phyloP scores from a whole-genome alignment of 2,113 vertebrate genomes.

The Circaetus gallicus region DNA sequence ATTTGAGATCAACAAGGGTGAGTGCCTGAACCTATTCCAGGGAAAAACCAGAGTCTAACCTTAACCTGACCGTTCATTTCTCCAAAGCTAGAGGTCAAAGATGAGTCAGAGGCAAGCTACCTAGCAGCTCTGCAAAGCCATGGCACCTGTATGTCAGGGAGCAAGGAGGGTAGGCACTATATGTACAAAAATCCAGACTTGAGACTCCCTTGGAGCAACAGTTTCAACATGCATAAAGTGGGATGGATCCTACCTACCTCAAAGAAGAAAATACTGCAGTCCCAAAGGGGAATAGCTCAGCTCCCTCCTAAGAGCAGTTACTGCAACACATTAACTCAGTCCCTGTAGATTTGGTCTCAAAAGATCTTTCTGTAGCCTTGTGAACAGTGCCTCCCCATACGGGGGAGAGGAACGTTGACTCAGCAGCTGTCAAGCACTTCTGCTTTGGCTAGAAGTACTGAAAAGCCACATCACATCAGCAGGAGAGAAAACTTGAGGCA shows the following conservation, averaged over 20 bases:
- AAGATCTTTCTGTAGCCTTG: background rate
- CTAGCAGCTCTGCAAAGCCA: background rate
- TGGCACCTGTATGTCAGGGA: background rate
- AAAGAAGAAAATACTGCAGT: background rate
- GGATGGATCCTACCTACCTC: background rate
- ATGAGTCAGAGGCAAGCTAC: background rate
- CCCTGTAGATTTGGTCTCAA: background rate
- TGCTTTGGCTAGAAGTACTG: background rate
- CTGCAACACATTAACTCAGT: background rate
- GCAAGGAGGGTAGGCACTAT: background rate
- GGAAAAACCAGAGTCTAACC: background rate
- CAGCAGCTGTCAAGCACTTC: background rate
- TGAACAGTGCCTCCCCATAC: background rate
- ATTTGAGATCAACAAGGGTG: background rate
- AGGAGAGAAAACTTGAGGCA: background rate
- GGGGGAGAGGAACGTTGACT: background rate
- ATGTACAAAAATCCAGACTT: background rate
- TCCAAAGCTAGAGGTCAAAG: background rate
- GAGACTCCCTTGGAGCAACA: background rate
- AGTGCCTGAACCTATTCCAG: background rate
- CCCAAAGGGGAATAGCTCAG: background rate
- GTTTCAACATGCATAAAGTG: background rate
- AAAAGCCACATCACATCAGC: background rate
- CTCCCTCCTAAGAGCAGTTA: background rate
- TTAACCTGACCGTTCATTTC: background rate